Base-by-base conservation (phyloP, 30 jellyfish, hydroid and myxozoan species). In the Sanderia malayensis region DNA sequence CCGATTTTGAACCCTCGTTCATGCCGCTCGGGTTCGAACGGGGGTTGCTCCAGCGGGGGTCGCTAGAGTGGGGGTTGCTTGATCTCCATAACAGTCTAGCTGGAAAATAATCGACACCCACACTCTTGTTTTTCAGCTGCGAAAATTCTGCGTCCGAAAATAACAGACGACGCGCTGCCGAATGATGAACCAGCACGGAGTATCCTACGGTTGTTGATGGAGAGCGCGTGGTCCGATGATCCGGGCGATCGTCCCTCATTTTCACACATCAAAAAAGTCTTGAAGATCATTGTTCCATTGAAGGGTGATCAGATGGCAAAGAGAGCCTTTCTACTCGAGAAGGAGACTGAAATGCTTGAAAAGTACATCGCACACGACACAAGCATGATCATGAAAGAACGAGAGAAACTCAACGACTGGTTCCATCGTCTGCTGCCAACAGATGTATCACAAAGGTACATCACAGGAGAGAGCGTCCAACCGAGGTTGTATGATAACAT, bases 171-270 rank as follows among this genome's bases (percentile, higher is more conserved):
- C 53, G 67, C 55, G 34, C 85, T 77, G 17, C 97, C 97, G 24
- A 71, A 61, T 17, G 94, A 76, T 11, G 97, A 89, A 59, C 79
- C 85, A 10, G 95, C 81, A 21, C 47, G 77, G 26, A 73, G 94
- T 67, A 76, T 89, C 18, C 63, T 89, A 23, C 84, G 83, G 27
- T 68, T 76, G n/a, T 61, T 89, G 60, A 83, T 89, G 83, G 97
- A 89, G 53, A 62, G 92, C 44, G 70, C 94, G 23, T 89, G 97
- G 97, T 68, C 95, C 11, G 97, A 89, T 58, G 93, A 82, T 22
- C 88, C 92, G 11, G 75, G 46, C 7, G 88, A 74, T 22, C 67
- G 97, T 13, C 97, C 95, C 1, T 93, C 97, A 9, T 89, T 89
- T 73, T 49, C 81, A 11, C 89, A 89, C 65, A 58, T 79, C 59